Conservation (phyloP, 2,113 vertebrate species). For the Anguilla rostrata region DNA sequence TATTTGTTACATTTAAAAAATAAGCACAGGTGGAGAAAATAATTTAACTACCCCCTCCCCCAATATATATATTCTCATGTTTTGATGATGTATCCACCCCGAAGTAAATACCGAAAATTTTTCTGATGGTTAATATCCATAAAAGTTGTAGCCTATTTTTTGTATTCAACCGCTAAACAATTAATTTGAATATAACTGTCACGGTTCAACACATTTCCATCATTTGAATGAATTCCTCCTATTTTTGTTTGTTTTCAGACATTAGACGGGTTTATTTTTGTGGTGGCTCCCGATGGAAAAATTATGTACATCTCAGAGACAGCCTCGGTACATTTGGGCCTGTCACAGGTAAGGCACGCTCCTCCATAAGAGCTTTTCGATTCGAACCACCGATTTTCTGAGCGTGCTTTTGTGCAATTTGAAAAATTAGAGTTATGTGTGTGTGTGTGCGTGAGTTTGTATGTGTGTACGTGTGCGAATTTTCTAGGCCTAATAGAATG, state of each 20-base stretch:
- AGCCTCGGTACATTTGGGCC: conserved; percentile 91
- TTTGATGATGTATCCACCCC: too few relatives aligned
- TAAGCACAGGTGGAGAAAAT: too few relatives aligned
- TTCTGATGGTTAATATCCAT: too few relatives aligned
- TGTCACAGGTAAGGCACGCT: conserved; percentile 93
- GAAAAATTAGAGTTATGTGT: neutral
- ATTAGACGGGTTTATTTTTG: conserved; percentile 96
- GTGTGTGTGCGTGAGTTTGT: neutral
- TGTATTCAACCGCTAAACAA: too few relatives aligned
- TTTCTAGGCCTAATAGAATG: neutral
- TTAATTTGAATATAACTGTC: neutral
- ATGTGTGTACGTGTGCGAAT: neutral
- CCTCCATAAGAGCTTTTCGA: neutral
- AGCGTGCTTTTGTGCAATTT: neutral
- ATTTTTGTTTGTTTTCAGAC: conserved; percentile 71
- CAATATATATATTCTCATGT: too few relatives aligned
- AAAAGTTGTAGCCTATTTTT: too few relatives aligned
- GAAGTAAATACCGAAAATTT: too few relatives aligned
- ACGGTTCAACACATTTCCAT: neutral
- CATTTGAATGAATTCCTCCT: neutral
- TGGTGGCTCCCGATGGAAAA: conserved; percentile 97
- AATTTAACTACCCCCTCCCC: too few relatives aligned
- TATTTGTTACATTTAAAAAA: too few relatives aligned
- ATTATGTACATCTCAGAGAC: conserved; percentile 99
- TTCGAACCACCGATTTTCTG: neutral